A percentile compares a stretch with the other conserved stretches of the same genome.
Evolutionary conservation across 2,797 vertebrate genomes (phyloP).

Genomic region (Eospalax fontanierii): DNA sequence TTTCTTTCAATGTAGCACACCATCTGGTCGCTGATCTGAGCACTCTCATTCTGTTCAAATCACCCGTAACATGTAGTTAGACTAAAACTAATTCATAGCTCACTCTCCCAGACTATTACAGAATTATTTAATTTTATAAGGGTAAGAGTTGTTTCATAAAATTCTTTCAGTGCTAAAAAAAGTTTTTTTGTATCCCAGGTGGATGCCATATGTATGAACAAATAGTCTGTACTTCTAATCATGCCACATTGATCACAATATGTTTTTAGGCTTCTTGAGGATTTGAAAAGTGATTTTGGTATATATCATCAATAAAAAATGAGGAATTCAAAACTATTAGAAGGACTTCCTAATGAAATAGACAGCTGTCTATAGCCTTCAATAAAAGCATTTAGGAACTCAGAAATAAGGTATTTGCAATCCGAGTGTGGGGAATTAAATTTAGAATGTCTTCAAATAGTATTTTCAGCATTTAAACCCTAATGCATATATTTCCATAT

Average conservation of each 20-base stretch:
- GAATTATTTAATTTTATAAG: slow-evolving; percentile 57
- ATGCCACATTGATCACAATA: not conserved
- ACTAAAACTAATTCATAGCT: slow-evolving; percentile 11
- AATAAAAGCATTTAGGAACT: slow-evolving; percentile 64
- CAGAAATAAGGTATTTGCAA: slow-evolving; percentile 59
- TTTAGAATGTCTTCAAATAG: slow-evolving; percentile 33
- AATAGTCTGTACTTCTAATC: slow-evolving; percentile 39
- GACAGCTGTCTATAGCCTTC: not conserved
- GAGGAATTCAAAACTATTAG: slow-evolving; percentile 60
- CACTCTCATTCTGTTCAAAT: slow-evolving; percentile 2
- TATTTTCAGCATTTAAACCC: slow-evolving; percentile 43
- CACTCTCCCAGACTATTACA: slow-evolving; percentile 23
- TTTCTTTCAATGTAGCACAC: not conserved
- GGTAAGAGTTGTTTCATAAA: slow-evolving; percentile 36
- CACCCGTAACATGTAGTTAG: slow-evolving; percentile 44
- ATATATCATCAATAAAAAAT: slow-evolving; percentile 41
- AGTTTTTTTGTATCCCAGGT: not conserved
- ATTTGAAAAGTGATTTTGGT: slow-evolving; percentile 31
- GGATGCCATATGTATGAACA: slow-evolving; percentile 41
- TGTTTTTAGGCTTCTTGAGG: slow-evolving; percentile 37
- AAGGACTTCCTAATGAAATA: slow-evolving; percentile 46
- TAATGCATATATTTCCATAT: not conserved
- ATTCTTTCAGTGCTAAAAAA: slow-evolving; percentile 55
- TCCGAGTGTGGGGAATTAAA: slow-evolving; percentile 24
- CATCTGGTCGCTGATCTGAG: slow-evolving; percentile 20